Evolutionary conservation across 2,888 invertebrate species (phyloP).

Genomic region (Oscheius sp.): DNA sequence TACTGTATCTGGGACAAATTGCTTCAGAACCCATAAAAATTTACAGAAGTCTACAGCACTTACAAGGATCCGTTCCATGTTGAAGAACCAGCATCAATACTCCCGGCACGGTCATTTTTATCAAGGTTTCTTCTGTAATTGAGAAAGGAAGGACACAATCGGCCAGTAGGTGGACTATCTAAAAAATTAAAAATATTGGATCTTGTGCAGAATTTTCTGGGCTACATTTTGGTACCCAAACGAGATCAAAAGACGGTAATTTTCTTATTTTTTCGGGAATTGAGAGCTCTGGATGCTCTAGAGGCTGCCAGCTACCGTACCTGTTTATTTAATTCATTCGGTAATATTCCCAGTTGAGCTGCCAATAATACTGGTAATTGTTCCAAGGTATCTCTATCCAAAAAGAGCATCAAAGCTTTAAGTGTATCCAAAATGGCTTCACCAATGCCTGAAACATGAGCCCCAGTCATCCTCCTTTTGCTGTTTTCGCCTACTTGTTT

Average conservation of each 20-base stretch:
- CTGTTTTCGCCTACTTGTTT: conserved; percentile 62
- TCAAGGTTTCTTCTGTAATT: conserved; percentile 76
- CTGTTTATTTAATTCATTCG: conserved; percentile 89
- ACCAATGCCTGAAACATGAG: conserved; percentile 83
- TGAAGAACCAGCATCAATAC: conserved; percentile 98
- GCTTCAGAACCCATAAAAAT: too few relatives aligned
- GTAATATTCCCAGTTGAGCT: conserved; percentile 91
- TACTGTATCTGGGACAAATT: too few relatives aligned
- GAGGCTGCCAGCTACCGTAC: conserved; percentile 30
- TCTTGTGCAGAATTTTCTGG: too few relatives aligned
- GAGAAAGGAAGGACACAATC: conserved; percentile 96
- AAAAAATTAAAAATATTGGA: conserved; percentile 18
- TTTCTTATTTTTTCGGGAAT: too few relatives aligned
- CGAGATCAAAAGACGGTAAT: neutral
- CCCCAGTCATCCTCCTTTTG: too few relatives aligned
- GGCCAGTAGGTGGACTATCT: conserved; percentile 88
- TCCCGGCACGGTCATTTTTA: conserved; percentile 75
- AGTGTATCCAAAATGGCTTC: conserved; percentile 92
- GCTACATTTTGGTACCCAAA: neutral
- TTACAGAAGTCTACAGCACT: neutral
- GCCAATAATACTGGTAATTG: conserved; percentile 93
- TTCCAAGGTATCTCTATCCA: conserved; percentile 95
- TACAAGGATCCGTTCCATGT: conserved; percentile 91
- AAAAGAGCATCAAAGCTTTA: conserved; percentile 92
- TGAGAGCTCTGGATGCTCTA: too few relatives aligned